Evolutionary conservation across 2,797 vertebrate species (phyloP), one percentile per base, ranked within the genome.

Genomic region (Limosa lapponica): DNA sequence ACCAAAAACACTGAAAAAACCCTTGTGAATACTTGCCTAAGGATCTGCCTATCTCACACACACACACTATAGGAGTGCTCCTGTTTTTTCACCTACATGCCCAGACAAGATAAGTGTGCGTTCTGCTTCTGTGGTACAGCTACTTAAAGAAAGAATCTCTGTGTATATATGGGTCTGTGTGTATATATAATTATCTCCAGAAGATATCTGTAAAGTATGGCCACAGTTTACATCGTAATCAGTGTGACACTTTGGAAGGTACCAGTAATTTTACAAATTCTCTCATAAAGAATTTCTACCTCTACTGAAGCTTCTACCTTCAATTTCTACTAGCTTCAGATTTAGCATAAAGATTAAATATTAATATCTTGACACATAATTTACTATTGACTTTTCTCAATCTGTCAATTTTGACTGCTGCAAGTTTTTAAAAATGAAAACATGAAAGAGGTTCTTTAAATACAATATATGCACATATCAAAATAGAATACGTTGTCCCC

Each of bases 21-120:
- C n/a, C 82, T 30, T 46, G 2, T 34, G 24, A 82, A 44, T 41
- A 62, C 89, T 52, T 85, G 70, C 30, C 46, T 39, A 49, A 82
- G 25, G 71, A 89, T 75, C 16, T 82, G 70, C 70, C 37, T 44
- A 44, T 57, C 15, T 58, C 16, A n/a, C 6, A 41, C 34, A 43
- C 37, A 24, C 8, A 18, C 7, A 1, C 24, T 1, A 0, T 14
- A 36, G n/a, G 8, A 57, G 41, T 8, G 16, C 7, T 93, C 36
- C 9, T 7, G 1, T 66, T 90, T 91, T 85, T 59, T 87, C 22
- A 48, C 27, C 46, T 66, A 43, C 67, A 73, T 2, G 27, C 43
- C 72, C 82, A 85, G 51, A 88, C 51, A 91, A 73, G 64, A 58
- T 10, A 85, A 67, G 24, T 30, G 36, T 32, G 72, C 14, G n/a